Percentiles rank a stretch among this genome's conserved stretches.
These are phyloP conservation scores for Xestia xanthographa DNA, from an alignment of 2,888 invertebrate species.

Conservation along the genomic window DNA sequence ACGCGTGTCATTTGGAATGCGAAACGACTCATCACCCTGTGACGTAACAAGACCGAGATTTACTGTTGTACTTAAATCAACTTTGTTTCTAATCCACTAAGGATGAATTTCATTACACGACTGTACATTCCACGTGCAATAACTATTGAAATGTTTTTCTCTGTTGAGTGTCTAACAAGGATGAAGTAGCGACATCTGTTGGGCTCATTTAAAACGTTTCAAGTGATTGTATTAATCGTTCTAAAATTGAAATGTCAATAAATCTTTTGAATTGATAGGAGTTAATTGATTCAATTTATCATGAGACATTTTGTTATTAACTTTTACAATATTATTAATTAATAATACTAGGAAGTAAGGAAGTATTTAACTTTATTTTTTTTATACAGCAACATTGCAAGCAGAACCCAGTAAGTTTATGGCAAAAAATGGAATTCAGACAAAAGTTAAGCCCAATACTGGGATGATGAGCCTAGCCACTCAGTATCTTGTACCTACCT, in stretches of 20 bases:
- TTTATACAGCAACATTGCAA: not conserved
- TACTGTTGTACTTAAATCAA: constrained; percentile 37
- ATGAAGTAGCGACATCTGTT: constrained; percentile 60
- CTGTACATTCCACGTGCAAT: constrained; percentile 27
- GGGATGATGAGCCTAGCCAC: not conserved
- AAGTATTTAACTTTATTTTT: not conserved
- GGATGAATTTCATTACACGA: not conserved
- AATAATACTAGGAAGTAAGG: not conserved
- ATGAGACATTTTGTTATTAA: not conserved
- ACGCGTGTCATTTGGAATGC: constrained; percentile 76
- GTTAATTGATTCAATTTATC: not conserved
- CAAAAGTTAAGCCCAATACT: not conserved
- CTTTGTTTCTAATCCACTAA: not conserved
- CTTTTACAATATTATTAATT: not conserved
- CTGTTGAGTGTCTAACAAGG: not conserved
- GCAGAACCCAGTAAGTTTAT: not conserved
- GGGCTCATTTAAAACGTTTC: constrained; percentile 13
- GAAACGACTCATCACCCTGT: constrained; percentile 73
- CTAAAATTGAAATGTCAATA: not conserved
- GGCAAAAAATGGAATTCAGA: not conserved
- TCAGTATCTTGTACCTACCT: not conserved
- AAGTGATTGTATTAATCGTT: too few relatives aligned
- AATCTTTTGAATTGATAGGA: not conserved
- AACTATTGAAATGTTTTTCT: constrained; percentile 9
- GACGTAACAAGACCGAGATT: constrained; percentile 45